A percentile compares a stretch with the other conserved stretches of the same genome.
Conservation (phyloP, 1,140 invertebrate species). For the Zaprionus capensis region DNA sequence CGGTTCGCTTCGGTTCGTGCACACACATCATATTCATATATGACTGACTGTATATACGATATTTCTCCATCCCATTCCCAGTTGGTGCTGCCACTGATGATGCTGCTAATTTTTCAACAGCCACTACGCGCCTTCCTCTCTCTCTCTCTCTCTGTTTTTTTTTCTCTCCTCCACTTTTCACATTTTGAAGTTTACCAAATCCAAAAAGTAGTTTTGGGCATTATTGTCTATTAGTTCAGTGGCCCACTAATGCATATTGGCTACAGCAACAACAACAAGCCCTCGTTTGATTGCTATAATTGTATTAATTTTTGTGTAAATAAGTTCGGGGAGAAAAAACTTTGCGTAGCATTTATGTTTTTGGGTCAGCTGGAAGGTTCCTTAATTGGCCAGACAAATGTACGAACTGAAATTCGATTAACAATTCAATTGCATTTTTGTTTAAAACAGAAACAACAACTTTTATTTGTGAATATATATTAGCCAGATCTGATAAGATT, state of each 20-base stretch:
- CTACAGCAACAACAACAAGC: conserved; percentile 14
- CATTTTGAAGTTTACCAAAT: conserved; percentile 69
- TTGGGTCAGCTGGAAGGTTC: conserved; percentile 50
- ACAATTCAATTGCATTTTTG: background rate
- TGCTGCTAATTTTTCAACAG: conserved; percentile 74
- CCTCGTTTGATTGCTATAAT: conserved; percentile 70
- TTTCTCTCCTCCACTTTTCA: conserved; percentile 18
- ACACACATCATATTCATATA: conserved; percentile 14
- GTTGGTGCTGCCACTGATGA: conserved; percentile 52
- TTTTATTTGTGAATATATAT: too few relatives aligned
- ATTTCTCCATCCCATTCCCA: conserved; percentile 20
- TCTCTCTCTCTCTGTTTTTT: background rate
- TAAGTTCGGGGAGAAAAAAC: conserved; percentile 32
- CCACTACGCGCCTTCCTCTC: background rate
- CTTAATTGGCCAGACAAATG: conserved; percentile 22
- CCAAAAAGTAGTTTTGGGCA: conserved; percentile 43
- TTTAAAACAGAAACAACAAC: background rate
- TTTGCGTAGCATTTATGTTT: conserved; percentile 26
- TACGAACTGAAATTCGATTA: background rate
- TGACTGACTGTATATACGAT: conserved; percentile 10
- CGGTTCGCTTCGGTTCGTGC: conserved; percentile 28
- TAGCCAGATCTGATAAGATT: too few relatives aligned
- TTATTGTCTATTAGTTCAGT: conserved; percentile 75
- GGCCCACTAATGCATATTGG: conserved; percentile 75
- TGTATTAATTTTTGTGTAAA: conserved; percentile 74